These are phyloP conservation scores for Lophotriccus pileatus DNA, from an alignment of 2,797 vertebrate genomes.

Conservation along the genomic window DNA sequence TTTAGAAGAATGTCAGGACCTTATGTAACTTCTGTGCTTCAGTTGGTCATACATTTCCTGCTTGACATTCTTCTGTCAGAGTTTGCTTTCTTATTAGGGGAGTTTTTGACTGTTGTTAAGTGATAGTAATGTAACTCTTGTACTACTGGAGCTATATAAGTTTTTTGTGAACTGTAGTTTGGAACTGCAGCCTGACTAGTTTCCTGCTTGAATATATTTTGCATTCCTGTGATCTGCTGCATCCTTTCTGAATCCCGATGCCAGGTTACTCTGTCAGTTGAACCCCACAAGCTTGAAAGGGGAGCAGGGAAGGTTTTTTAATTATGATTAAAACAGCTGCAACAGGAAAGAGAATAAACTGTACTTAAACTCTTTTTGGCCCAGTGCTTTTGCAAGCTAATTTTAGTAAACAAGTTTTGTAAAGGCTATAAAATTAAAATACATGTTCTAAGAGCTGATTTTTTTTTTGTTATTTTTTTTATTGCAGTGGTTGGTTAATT, in stretches of 20 bases:
- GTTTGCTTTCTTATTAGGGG: neutral
- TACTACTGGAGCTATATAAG: neutral
- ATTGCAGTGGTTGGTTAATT: slow-evolving; percentile 28
- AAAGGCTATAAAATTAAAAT: neutral
- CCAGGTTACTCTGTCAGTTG: neutral
- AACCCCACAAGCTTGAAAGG: neutral
- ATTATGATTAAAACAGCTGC: neutral
- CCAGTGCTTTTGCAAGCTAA: neutral
- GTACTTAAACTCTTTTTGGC: neutral
- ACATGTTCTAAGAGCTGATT: neutral
- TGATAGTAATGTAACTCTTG: neutral
- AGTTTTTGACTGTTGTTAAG: neutral
- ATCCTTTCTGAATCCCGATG: neutral
- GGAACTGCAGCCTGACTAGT: neutral
- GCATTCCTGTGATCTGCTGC: neutral
- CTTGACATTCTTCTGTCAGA: neutral
- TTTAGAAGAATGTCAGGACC: neutral
- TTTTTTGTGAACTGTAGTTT: neutral
- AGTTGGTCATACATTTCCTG: neutral
- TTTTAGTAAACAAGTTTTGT: slow-evolving; percentile 16
- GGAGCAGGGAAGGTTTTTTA: neutral
- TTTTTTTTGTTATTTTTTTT: neutral
- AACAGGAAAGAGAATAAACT: neutral
- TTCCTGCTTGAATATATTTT: neutral
- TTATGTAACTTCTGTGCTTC: neutral